Percentiles rank a stretch among this genome's conserved stretches.
phyloP scores from a whole-genome alignment of 2,113 vertebrate genomes.

The Myotis brandtii region DNA sequence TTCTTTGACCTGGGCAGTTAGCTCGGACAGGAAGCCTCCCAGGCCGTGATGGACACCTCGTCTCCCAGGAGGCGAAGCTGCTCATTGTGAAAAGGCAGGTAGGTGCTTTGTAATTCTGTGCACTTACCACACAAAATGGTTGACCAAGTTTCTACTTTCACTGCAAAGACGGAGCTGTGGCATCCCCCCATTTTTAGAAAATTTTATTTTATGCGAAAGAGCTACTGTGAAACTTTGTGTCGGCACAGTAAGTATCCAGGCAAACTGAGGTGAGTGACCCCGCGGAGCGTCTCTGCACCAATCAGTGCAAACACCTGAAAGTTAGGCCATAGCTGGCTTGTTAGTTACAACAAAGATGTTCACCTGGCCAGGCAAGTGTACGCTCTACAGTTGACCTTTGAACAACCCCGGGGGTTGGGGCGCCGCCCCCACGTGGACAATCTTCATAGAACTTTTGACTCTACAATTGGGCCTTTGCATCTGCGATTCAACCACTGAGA shows the following conservation, averaged over 20 bases:
- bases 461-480: background rate
- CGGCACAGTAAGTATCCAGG: background rate
- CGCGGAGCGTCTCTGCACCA: background rate
- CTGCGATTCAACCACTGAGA: background rate
- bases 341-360: background rate
- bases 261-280: background rate
- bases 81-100: background rate
- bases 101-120: background rate
- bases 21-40: background rate
- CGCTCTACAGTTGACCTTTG: background rate
- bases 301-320: background rate
- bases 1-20: background rate
- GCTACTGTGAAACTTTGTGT: background rate
- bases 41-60: background rate
- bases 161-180: background rate
- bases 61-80: background rate
- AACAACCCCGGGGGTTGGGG: background rate
- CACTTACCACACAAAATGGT: background rate
- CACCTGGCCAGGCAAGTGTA: background rate
- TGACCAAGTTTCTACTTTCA: background rate
- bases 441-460: background rate
- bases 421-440: background rate
- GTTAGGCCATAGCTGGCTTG: background rate
- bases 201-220: background rate
- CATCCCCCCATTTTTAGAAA: background rate